phyloP scores from a whole-genome alignment of 2,888 invertebrate genomes.

The Rhagonycha fulva region DNA sequence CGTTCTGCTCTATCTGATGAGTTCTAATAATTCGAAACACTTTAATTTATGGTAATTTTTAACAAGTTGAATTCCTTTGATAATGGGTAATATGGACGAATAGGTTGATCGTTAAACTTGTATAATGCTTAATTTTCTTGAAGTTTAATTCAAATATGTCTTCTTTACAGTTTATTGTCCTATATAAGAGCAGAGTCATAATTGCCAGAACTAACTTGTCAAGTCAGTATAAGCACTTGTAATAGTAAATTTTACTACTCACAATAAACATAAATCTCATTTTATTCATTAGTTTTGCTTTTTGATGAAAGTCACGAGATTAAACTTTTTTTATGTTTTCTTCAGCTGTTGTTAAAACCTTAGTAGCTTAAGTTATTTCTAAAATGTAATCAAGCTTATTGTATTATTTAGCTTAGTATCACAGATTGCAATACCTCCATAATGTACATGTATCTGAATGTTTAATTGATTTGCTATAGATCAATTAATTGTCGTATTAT shows the following conservation, averaged over 20 bases:
- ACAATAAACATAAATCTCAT: not conserved
- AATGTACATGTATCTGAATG: too few species aligned
- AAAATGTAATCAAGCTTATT: too few species aligned
- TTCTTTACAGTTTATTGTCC: not conserved
- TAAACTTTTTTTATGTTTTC: not conserved
- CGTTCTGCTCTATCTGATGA: too few species aligned
- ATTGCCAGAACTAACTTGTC: not conserved
- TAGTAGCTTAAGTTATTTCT: too few species aligned
- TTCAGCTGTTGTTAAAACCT: too few species aligned
- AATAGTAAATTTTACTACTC: not conserved
- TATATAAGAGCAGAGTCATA: not conserved
- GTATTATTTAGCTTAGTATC: not conserved
- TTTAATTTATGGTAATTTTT: not conserved
- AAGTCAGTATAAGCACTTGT: not conserved
- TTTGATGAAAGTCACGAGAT: not conserved
- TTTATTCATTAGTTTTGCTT: not conserved
- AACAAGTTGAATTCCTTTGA: not conserved
- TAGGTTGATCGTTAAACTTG: not conserved
- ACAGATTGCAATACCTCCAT: too few species aligned
- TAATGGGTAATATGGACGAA: not conserved
- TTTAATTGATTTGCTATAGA: not conserved
- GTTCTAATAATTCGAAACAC: not conserved
- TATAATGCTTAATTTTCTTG: not conserved
- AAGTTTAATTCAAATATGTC: not conserved
- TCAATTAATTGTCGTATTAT: not conserved